A percentile compares a stretch with the other conserved stretches of the same genome.
These are phyloP conservation scores for Buceros bicornis DNA, from an alignment of 2,797 vertebrate genomes.

Conservation along the genomic window DNA sequence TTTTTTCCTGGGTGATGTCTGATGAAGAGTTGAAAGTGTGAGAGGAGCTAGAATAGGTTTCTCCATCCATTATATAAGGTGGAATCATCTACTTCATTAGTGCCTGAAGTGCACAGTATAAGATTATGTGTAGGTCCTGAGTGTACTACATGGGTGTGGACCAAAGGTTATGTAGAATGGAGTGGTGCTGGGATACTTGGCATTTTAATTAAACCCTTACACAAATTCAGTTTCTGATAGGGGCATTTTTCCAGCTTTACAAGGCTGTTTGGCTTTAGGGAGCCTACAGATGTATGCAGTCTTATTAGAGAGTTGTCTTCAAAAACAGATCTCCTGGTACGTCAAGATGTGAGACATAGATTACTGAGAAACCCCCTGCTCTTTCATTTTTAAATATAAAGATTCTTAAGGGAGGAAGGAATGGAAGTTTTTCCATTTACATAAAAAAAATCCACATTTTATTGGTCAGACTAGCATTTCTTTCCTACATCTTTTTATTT, in stretches of 20 bases:
- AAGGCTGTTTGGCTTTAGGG: conserved; percentile 45
- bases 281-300: conserved; percentile 17
- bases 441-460: conserved; percentile 44
- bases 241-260: conserved; percentile 26
- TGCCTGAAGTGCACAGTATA: conserved; percentile 21
- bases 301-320: conserved; percentile 30
- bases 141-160: conserved; percentile 16
- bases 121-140: conserved; percentile 26
- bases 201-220: conserved; percentile 31
- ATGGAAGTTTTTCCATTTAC: neutral
- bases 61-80: conserved; percentile 68
- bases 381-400: conserved; percentile 16
- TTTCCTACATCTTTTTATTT: neutral
- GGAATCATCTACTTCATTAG: conserved; percentile 45
- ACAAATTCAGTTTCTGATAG: conserved; percentile 27
- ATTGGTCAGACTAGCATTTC: conserved; percentile 63
- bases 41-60: conserved; percentile 72
- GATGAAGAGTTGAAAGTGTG: conserved; percentile 46
- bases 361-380: conserved; percentile 23
- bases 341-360: conserved; percentile 25
- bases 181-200: conserved; percentile 46
- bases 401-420: conserved; percentile 36
- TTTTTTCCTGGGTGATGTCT: conserved; percentile 31
- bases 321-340: conserved; percentile 27
- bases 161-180: conserved; percentile 49